phyloP scores from a whole-genome alignment of 30 jellyfish, hydroid and myxozoan species.

The Pseudorhiza aurosa region DNA sequence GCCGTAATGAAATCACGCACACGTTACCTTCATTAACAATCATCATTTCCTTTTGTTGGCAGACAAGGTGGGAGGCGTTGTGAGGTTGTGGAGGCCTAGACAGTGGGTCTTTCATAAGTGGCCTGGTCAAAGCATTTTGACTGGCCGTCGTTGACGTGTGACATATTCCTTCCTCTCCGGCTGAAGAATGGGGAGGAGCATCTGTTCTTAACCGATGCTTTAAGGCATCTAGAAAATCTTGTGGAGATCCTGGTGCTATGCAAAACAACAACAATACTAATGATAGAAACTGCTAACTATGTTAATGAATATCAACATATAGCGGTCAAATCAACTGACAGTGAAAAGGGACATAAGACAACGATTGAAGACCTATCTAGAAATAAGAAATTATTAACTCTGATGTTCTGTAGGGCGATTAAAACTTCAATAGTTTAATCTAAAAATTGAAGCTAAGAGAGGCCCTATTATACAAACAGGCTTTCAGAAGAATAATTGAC shows the following conservation, averaged over 20 bases:
- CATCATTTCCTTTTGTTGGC: background rate
- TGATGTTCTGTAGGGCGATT: no score
- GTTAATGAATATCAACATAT: no score
- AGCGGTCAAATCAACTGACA: no score
- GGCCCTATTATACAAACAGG: no score
- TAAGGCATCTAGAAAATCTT: conserved; percentile 63
- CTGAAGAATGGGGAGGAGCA: background rate
- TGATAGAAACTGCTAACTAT: no score
- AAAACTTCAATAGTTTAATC: no score
- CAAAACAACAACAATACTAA: no score
- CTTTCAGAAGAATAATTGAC: no score
- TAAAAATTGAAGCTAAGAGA: no score
- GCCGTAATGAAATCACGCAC: conserved; percentile 46
- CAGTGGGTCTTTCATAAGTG: conserved; percentile 8
- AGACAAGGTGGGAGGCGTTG: background rate
- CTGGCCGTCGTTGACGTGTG: background rate
- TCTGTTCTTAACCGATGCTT: conserved; percentile 46
- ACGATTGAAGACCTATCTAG: no score
- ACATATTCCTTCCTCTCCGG: background rate
- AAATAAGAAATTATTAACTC: no score
- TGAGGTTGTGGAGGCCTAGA: conserved; percentile 18
- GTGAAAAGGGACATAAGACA: no score
- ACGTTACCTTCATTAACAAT: conserved; percentile 49
- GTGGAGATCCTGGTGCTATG: conserved; percentile 59
- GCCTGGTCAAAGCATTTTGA: background rate